A percentile compares a stretch with the other conserved stretches of the same genome.
phyloP scores from a whole-genome alignment of 2,888 invertebrate genomes.

The Panorpa germanica region DNA sequence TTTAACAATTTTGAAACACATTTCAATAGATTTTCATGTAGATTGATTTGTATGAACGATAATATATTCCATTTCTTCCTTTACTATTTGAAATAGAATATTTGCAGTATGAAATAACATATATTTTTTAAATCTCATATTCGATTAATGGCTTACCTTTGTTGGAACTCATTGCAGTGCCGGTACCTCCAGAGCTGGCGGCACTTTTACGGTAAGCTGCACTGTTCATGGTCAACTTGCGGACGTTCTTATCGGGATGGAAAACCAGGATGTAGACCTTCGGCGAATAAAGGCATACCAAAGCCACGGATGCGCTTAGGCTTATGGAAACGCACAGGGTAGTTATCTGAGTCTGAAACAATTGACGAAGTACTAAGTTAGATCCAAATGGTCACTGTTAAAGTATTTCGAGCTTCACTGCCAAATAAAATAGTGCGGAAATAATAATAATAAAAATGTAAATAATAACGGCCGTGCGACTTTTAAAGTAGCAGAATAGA shows the following conservation, averaged over 20 bases:
- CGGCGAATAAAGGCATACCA: constrained; percentile 49
- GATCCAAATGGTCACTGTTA: too few relatives aligned
- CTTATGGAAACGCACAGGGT: constrained; percentile 50
- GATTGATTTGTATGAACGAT: too few relatives aligned
- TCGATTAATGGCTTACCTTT: too few relatives aligned
- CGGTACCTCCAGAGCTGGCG: constrained; percentile 12
- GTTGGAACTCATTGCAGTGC: too few relatives aligned
- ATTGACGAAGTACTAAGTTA: neutral
- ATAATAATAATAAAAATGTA: constrained; percentile 1
- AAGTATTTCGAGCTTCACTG: too few relatives aligned
- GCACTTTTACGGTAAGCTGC: constrained; percentile 19
- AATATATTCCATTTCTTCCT: too few relatives aligned
- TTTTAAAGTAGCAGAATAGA: neutral
- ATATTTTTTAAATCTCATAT: too few relatives aligned
- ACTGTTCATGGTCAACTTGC: constrained; percentile 28
- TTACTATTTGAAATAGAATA: too few relatives aligned
- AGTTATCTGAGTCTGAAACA: constrained; percentile 40
- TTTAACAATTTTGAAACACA: too few relatives aligned
- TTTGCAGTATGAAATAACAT: too few relatives aligned
- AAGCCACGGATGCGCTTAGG: constrained; percentile 45
- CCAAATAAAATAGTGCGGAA: neutral
- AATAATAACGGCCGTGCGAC: neutral
- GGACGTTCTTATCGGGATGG: constrained; percentile 53
- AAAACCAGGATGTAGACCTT: constrained; percentile 54
- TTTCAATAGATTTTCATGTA: too few relatives aligned